Evolutionary conservation across 2,888 invertebrate genomes (phyloP), one percentile per base, ranked within the genome.

Genomic region (Plebejus argus): DNA sequence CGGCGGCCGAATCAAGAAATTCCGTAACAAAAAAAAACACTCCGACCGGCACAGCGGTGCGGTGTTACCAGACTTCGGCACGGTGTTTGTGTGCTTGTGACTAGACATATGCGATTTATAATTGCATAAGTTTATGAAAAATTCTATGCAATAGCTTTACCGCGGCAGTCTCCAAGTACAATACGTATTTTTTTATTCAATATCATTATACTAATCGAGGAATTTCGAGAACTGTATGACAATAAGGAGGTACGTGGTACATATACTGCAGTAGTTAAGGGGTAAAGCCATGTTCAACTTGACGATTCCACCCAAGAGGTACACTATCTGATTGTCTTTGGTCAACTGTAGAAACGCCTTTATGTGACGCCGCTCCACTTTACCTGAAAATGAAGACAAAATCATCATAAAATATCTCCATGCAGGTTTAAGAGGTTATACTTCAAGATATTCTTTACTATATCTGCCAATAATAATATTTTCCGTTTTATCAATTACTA

Each of bases 221-320:
- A 92, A 91, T 82, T 93, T 93, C 0, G 92, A 90, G 80, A 92
- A 92, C 81, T 93, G 93, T 82, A 92, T 88, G 33, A 90, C 85
- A 58, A 93, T 91, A 58, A 93, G 89, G 0, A 93, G 83, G 78
- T 92, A 92, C 0, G 93, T 92, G 2, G 90, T 89, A 80, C 92
- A 92, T 5, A 92, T 85, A 76, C 90, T 91, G 71, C 87, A 83
- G 80, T 91, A 93, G 79, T 87, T 91, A 0, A 92, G 85, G 3
- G 93, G 93, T 3, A 93, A 81, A 0, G 90, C 87, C 92, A 93
- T 92, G 79, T 91, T 87, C 12, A 93, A 85, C 45, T 85, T 85
- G 78, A 93, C 86, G 66, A 91, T 86, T 0, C 91, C 91, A 78
- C 88, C 89, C 15, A 92, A 81, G 1, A 89, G 86, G 82, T 91